Percentiles rank a stretch among this genome's conserved stretches.
Evolutionary conservation across 2,888 invertebrate species (phyloP).

Genomic region (Eurois occulta): DNA sequence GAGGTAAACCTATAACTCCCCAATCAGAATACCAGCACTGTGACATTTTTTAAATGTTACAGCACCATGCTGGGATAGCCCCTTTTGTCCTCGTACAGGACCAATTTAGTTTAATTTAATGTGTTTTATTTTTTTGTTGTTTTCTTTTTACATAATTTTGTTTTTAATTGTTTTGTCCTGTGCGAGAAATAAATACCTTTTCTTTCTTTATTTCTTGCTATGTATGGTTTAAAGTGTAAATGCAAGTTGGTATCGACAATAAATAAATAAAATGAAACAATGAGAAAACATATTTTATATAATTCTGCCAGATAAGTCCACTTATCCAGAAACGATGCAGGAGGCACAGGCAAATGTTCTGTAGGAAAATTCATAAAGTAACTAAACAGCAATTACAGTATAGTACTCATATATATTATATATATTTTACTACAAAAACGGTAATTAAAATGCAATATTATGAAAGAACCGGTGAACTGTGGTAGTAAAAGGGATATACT

Average conservation of each 20-base stretch:
- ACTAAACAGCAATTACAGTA: slow-evolving; percentile 2
- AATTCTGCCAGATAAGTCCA: neutral
- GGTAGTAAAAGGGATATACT: neutral
- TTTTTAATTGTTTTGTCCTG: neutral
- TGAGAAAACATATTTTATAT: neutral
- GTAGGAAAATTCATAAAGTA: neutral
- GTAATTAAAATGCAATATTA: neutral
- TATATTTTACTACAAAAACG: neutral
- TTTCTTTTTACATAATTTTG: neutral
- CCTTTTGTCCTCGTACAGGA: neutral
- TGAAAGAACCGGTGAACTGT: neutral
- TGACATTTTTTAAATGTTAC: neutral
- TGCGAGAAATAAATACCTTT: neutral
- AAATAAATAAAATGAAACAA: neutral
- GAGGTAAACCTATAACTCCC: neutral
- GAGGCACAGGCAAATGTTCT: neutral
- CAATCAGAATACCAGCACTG: neutral
- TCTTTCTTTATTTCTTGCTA: too few species aligned
- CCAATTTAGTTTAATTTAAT: neutral
- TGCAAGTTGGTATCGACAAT: neutral
- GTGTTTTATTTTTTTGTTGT: neutral
- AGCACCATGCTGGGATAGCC: neutral
- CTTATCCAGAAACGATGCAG: neutral
- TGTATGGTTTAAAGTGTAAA: neutral
- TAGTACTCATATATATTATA: too few species aligned